phyloP scores from a whole-genome alignment of 2,888 invertebrate genomes.

The Phengaris arion region DNA sequence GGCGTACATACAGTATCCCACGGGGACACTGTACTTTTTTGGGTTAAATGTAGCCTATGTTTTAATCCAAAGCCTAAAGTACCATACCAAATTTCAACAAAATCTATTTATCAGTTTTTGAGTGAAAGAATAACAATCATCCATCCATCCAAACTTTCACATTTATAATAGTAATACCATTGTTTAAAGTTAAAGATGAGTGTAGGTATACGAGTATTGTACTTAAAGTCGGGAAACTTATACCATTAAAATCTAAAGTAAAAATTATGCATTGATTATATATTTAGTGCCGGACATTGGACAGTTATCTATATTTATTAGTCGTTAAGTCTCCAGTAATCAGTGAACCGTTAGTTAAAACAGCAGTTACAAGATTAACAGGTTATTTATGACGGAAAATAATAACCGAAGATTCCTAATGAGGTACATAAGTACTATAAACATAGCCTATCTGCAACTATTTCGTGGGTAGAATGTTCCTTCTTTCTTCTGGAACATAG shows the following conservation, averaged over 20 bases:
- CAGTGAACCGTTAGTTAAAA: conserved; percentile 26
- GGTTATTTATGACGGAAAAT: conserved; percentile 20
- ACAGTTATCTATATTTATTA: conserved; percentile 16
- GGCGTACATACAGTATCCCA: too few species aligned
- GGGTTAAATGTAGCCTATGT: too few species aligned
- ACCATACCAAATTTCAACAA: too few species aligned
- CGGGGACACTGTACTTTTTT: too few species aligned
- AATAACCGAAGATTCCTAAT: conserved; percentile 19
- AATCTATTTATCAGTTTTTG: too few species aligned
- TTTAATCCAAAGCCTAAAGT: too few species aligned
- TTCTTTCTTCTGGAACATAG: too few species aligned
- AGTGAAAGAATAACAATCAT: too few species aligned
- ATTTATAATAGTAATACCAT: too few species aligned
- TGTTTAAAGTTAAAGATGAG: too few species aligned
- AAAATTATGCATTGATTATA: neutral
- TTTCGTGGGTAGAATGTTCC: neutral
- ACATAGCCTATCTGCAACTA: neutral
- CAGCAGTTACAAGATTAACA: conserved; percentile 5
- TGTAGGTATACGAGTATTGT: neutral
- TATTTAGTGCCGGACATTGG: neutral
- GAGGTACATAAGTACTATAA: neutral
- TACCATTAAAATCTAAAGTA: neutral
- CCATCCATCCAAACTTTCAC: too few species aligned
- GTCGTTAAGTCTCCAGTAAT: conserved; percentile 5
- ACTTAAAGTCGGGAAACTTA: neutral